Evolutionary conservation across 2,797 vertebrate species (phyloP), one percentile per base, ranked within the genome.

Genomic region (Scarus forsteni): DNA sequence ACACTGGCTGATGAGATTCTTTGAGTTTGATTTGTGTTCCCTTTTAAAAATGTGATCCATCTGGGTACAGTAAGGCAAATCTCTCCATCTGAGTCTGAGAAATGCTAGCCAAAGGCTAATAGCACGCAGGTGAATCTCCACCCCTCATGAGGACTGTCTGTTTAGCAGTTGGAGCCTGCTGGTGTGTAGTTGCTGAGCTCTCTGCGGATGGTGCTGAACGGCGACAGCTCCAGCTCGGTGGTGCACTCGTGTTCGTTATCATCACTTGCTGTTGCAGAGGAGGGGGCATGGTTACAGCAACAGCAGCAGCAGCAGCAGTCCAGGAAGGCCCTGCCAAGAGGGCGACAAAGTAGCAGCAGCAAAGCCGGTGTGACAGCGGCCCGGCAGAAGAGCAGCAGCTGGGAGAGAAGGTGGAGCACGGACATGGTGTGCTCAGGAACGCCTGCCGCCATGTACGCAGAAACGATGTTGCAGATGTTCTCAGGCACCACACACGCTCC

Each of bases 231-330:
- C 66, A 99, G 94, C 79, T 99, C 98, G 0, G 97, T 98, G 72
- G 98, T 99, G 73, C 97, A 98, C 68, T 99, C 98, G 3, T 98
- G 97, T 90, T 98, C 97, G 76, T 99, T 98, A 89, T 99, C 98
- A 8, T 99, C 98, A 8, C 97, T 98, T 12, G 95, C 96, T 10
- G 96, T 95, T 1, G 97, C 95, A 0, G 97, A 98, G 50, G 93
- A 97, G 7, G 91, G 92, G 1, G 81, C 71, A 19, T 87, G 83
- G 76, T 90, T 89, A 40, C 92, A 94, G 68, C 96, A 96, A 2
- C 95, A 94, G 60, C 98, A 98, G 84, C 97, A 99, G 73, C 98
- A 99, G 88, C 97, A 99, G 83, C 98, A 99, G 88, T 99, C 98
- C 90, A 98, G 84, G 74, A 99, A 98, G 77, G 97, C 98, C 43